A percentile compares a stretch with the other conserved stretches of the same genome.
phyloP scores from a whole-genome alignment of 2,113 vertebrate genomes.

The Mustela lutreola region DNA sequence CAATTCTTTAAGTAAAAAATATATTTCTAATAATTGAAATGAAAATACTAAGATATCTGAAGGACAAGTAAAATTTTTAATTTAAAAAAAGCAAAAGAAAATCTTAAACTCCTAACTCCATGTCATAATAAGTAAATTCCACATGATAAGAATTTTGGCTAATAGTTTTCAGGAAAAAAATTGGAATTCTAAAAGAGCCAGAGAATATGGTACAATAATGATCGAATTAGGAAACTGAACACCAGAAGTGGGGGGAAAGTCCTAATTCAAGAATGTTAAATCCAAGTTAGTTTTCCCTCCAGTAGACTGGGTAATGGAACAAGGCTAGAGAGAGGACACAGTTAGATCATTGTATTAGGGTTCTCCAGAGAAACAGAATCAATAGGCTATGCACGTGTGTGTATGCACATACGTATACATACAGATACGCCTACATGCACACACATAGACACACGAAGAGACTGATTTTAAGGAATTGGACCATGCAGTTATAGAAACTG shows the following conservation, averaged over 20 bases:
- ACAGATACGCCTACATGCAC: rapidly evolving
- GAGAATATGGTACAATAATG: no score
- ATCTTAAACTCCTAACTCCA: not conserved
- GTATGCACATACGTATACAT: no score
- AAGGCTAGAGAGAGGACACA: not conserved
- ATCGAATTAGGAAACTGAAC: not conserved
- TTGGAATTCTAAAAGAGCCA: not conserved
- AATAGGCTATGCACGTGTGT: not conserved
- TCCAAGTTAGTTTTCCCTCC: not conserved
- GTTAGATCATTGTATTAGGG: not conserved
- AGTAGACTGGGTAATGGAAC: not conserved
- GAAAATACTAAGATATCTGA: not conserved
- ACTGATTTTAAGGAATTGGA: not conserved
- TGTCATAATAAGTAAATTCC: not conserved
- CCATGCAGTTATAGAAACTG: not conserved
- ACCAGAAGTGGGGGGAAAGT: no score
- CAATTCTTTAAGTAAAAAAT: not conserved
- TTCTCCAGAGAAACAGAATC: not conserved
- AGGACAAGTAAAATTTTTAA: not conserved
- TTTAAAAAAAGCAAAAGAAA: not conserved
- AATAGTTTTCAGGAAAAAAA: not conserved
- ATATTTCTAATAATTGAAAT: not conserved
- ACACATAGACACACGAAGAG: not conserved
- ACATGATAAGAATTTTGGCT: not conserved
- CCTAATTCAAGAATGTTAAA: not conserved